phyloP scores from a whole-genome alignment of 92 coral and sea anemone species.

The Chrysogorgia sp. region DNA sequence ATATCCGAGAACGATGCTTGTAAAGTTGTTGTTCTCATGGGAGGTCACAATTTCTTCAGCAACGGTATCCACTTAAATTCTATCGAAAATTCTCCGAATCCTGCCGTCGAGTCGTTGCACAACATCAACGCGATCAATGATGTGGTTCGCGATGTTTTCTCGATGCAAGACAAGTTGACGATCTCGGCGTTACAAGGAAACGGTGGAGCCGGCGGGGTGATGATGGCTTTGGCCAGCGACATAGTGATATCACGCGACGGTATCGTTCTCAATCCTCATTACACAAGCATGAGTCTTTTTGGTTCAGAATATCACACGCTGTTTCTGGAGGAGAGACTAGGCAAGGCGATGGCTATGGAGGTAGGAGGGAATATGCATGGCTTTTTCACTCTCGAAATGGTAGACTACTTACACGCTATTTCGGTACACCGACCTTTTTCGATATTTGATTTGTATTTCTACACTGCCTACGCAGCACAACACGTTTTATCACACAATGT shows the following conservation, averaged over 20 bases:
- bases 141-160: conserved; percentile 64
- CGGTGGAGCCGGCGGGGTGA: conserved; percentile 82
- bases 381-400: too few relatives aligned
- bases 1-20: conserved; percentile 59
- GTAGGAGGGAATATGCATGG: too few relatives aligned
- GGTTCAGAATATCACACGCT: conserved; percentile 81
- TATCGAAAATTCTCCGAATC: conserved; percentile 63
- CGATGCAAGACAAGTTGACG: conserved; percentile 67
- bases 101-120: conserved; percentile 64
- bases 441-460: too few relatives aligned
- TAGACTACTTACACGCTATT: too few relatives aligned
- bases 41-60: conserved; percentile 73
- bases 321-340: conserved; percentile 68
- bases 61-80: conserved; percentile 80
- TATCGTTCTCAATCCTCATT: conserved; percentile 75
- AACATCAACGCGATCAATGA: conserved; percentile 81
- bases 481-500: too few relatives aligned
- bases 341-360: conserved; percentile 25
- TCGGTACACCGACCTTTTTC: too few relatives aligned
- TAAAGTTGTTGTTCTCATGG: conserved; percentile 72
- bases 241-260: conserved; percentile 73
- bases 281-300: conserved; percentile 67
- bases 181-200: conserved; percentile 73
- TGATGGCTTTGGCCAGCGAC: conserved; percentile 85
- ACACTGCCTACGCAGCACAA: too few relatives aligned